These are phyloP conservation scores for Ammospiza caudacuta DNA, from an alignment of 2,113 vertebrate genomes.

Conservation along the genomic window DNA sequence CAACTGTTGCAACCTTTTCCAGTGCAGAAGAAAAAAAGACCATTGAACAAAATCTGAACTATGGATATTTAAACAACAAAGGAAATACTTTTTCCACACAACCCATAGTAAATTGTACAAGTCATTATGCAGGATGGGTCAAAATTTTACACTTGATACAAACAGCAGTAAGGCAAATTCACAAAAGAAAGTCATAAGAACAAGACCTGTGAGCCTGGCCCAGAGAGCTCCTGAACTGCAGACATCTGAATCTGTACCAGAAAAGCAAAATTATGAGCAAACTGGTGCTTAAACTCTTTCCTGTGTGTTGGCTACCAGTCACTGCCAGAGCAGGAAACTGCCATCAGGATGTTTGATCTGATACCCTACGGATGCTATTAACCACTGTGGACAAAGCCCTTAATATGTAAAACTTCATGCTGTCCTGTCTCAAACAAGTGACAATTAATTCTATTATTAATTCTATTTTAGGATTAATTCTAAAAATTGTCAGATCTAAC, in stretches of 20 bases:
- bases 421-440: not conserved
- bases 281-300: not conserved
- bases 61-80: not conserved
- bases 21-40: not conserved
- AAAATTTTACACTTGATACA: not conserved
- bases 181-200: not conserved
- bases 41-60: not conserved
- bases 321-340: not conserved
- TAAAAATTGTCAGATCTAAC: not conserved
- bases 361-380: not conserved
- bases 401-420: not conserved
- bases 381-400: not conserved
- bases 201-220: fast-evolving
- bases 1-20: not conserved
- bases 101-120: not conserved
- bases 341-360: not conserved
- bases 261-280: not conserved
- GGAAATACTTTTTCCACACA: not conserved
- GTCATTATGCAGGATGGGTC: not conserved
- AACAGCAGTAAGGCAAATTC: not conserved
- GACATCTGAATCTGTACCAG: not conserved
- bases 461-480: not conserved
- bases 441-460: not conserved
- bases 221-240: not conserved
- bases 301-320: not conserved